Percentiles rank a stretch among this genome's conserved stretches.
phyloP scores from a whole-genome alignment of 2,888 invertebrate genomes.

The Xiphydria camelus region DNA sequence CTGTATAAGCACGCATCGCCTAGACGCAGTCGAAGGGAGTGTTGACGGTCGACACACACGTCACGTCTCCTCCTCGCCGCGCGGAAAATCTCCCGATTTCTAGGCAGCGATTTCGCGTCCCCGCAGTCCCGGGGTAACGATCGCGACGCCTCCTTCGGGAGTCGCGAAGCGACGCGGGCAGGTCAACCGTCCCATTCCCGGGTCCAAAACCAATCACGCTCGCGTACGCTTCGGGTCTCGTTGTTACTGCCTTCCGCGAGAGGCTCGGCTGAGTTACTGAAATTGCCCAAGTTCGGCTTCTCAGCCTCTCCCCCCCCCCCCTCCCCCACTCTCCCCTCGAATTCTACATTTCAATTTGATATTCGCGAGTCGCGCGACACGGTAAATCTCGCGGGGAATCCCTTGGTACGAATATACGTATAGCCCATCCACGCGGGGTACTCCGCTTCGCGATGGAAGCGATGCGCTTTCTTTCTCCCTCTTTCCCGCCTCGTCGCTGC shows the following conservation, averaged over 20 bases:
- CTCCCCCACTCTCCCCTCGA: slow-evolving; percentile 7
- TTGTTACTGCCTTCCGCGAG: slow-evolving; percentile 22
- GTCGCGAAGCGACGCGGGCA: slow-evolving; percentile 8
- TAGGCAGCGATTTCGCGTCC: not conserved
- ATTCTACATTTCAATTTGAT: slow-evolving; percentile 39
- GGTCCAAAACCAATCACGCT: slow-evolving; percentile 32
- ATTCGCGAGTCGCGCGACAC: slow-evolving; percentile 36
- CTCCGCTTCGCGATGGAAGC: slow-evolving; percentile 6
- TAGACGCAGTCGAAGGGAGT: no score
- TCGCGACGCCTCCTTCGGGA: not conserved
- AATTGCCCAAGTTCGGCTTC: slow-evolving; percentile 14
- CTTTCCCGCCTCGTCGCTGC: no score
- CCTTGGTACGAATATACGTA: not conserved
- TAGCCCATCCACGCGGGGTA: not conserved
- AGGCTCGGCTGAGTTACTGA: slow-evolving; percentile 12
- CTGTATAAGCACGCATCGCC: no score
- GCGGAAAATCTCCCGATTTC: not conserved
- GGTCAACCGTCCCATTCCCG: slow-evolving; percentile 30
- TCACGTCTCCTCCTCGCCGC: not conserved
- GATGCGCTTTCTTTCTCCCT: no score
- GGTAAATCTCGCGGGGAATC: slow-evolving; percentile 29
- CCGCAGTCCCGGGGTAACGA: not conserved
- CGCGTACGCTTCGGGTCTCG: slow-evolving; percentile 21
- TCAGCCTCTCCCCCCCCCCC: slow-evolving; percentile 3
- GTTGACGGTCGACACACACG: no score